Conservation (phyloP, 1,140 invertebrate species). For the Physella acuta region DNA sequence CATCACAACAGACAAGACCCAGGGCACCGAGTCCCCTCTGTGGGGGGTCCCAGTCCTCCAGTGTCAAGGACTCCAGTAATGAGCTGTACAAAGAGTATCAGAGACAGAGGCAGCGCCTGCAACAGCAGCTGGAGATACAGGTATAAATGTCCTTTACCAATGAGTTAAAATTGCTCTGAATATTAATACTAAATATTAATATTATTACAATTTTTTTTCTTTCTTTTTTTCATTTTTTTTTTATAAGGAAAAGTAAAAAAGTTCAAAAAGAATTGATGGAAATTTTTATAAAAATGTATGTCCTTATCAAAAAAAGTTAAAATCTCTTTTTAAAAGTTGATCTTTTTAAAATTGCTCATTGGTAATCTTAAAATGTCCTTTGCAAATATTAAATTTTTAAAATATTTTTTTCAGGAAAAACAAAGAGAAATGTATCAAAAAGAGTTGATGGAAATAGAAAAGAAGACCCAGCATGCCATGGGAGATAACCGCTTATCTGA, state of each 20-base stretch:
- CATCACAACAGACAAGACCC: not conserved
- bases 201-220: not conserved
- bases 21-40: not conserved
- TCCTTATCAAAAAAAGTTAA: no score
- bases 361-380: no score
- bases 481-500: conserved; percentile 35
- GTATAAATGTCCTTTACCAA: conserved; percentile 30
- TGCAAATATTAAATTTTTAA: not conserved
- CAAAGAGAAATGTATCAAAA: conserved; percentile 42
- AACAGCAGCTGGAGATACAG: conserved; percentile 52
- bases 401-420: conserved; percentile 40
- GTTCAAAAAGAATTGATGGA: not conserved
- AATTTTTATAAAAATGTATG: no score
- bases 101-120: conserved; percentile 49
- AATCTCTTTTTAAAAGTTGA: no score
- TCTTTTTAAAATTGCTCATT: no score
- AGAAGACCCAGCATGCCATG: conserved; percentile 28
- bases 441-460: conserved; percentile 47
- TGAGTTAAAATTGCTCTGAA: not conserved
- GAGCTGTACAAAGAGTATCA: conserved; percentile 59
- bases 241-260: not conserved
- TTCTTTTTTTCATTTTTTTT: not conserved
- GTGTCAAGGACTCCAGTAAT: conserved; percentile 41
- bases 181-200: not conserved
- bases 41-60: conserved; percentile 5